Evolutionary conservation across 2,888 invertebrate species (phyloP), one percentile per base, ranked within the genome.

Genomic region (Ditula angustiorana): DNA sequence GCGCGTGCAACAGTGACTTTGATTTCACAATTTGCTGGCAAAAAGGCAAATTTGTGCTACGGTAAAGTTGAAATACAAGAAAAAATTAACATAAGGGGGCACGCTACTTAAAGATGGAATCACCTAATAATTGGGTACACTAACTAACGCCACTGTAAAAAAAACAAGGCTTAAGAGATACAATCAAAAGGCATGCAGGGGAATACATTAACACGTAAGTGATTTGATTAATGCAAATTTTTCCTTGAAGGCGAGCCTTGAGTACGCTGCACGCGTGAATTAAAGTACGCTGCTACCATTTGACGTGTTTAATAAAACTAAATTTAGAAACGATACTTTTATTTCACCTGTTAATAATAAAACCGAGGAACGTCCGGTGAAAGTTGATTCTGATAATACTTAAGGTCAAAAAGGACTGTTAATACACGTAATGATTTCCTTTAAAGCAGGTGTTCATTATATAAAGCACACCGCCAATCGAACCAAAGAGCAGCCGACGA

Each of bases 51-150:
- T 74, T 74, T 74, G 64, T 72, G 62, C 44, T 67, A 58, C 73
- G 77, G 78, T 85, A 83, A 81, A 11, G 77, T 76, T 72, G 71
- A 77, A 72, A 74, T 74, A 76, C 70, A 72, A 77, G 78, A 77
- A 74, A 76, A 69, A 74, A 87, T 87, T 87, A 83, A 78, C 86
- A 89, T 87, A 86, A 81, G 77, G 74, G 80, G 78, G 81, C 87
- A 88, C 86, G 88, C 86, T 71, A 85, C 76, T 68, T 69, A 57
- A 68, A 83, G 88, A 87, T 89, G 83, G 77, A 78, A 89, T 88
- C 87, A 85, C 75, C 77, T 85, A 86, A 88, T 88, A 86, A 88
- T 86, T 84, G 81, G 83, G 78, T 82, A 77, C 73, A 72, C 75
- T 75, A 75, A 75, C 81, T 79, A 81, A 82, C 79, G 79, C 78